Evolutionary conservation across 1,140 invertebrate genomes (phyloP), one percentile per base, ranked within the genome.

Genomic region (Zaprionus capensis): DNA sequence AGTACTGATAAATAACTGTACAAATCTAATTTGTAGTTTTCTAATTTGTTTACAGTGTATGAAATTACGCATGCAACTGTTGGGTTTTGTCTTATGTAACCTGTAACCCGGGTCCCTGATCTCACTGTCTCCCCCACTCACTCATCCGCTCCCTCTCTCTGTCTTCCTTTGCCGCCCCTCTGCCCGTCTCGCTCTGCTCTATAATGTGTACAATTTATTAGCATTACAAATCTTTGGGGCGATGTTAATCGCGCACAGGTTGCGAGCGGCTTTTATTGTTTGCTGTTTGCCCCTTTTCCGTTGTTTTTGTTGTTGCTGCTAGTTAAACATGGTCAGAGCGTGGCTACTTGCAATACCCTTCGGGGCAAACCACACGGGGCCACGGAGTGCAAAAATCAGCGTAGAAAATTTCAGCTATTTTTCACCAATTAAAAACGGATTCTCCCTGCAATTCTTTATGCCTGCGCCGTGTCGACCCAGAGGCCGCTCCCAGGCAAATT

Each of bases 361-460:
- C 41, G 71, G 66, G 61, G 71, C 65, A 75, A 74, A 58, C 20
- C 20, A 24, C 20, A 24, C 46, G 20, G 11, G 12, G 20, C 46
- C 12, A 7, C 11, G 46, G 38, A 41, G 44, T 17, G 61, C 64
- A 65, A 67, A 78, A 80, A 76, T 79, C 69, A 66, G 85, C 85
- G 85, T 90, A 46, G 71, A 76, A 76, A 90, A 85, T 90, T 82
- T 73, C 34, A 69, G 82, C 76, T 90, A 90, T 90, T 90, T 90
- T 90, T 90, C 79, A 90, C 85, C 85, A 90, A 90, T 90, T 90
- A 90, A 90, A 88, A 90, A 90, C 82, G 79, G 85, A 90, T 90
- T 90, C 85, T 85, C 71, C 26, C 61, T 64, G 59, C 69, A 82
- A 85, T 90, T 85, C 69, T 85, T 71, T 72, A 88, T 75, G 85